Base-by-base conservation (phyloP, 2,113 vertebrate genomes). In the Chamaetylas fuelleborni region DNA sequence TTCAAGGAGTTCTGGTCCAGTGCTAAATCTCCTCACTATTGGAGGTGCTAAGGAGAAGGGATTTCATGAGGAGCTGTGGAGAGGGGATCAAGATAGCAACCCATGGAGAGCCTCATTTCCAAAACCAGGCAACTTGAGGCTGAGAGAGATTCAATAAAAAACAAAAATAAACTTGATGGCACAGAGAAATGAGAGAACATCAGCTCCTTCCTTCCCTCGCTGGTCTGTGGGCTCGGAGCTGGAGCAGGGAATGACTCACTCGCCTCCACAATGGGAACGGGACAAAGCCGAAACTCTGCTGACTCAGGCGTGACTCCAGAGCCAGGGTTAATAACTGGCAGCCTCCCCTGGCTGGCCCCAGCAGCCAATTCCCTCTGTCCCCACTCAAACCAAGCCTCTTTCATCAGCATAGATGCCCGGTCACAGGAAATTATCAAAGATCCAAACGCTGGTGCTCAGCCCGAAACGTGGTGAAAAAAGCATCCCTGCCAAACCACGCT, bases 261-360 rank as follows among this genome's bases (percentile, higher is more conserved):
- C 45, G 5, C 26, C 69, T 83, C 67, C 90, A 94, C 90, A 95
- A 83, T 61, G 84, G 81, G 95, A 91, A 93, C n/a, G 34, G 80
- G 76, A 95, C 96, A 82, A 94, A 96, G 92, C 95, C 86, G 93
- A 97, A 97, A 97, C 96, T 94, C 74, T 71, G 96, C 97, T 97
- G 97, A 97, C 83, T 97, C 96, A 97, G 91, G 90, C 29, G 6
- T 83, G 93, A 86, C 91, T 90, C n/a, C 76, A 95, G 93, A 12
- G 1, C 62, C 73, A 5, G 78, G 93, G 84, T 90, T 77, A 93
- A 65, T 34, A 34, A 42, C 60, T 81, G 71, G 61, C 67, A 74
- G 87, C 62, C 87, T 86, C 12, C 38, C 22, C 3, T 11, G 28
- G 36, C 90, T 84, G 83, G 38, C 80, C 92, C 77, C 70, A 54